Percentiles rank a stretch among this genome's conserved stretches.
These are phyloP conservation scores for Scaptomyza cyrtandrae DNA, from an alignment of 2,888 invertebrate genomes.

Conservation along the genomic window DNA sequence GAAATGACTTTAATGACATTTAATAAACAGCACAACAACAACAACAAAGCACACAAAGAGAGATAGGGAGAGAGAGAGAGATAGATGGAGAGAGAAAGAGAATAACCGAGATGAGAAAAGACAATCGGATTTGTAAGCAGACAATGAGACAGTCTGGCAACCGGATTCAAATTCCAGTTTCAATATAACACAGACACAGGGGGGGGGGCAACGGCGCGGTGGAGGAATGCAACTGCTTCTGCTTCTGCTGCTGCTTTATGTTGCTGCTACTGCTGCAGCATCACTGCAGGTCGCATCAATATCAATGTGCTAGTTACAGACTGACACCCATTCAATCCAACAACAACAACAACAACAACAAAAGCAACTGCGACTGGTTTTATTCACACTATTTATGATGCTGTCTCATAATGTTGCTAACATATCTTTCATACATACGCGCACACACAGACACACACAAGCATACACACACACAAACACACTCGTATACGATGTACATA, in stretches of 20 bases:
- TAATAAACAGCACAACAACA: conserved; percentile 58
- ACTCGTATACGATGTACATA: not conserved
- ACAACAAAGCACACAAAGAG: conserved; percentile 28
- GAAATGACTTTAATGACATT: conserved; percentile 69
- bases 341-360: conserved; percentile 14
- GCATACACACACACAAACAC: not conserved
- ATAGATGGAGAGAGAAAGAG: not conserved
- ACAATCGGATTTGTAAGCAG: conserved; percentile 4
- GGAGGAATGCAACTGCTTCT: conserved; percentile 42
- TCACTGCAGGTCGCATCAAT: conserved; percentile 52
- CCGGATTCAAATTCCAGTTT: conserved; percentile 76
- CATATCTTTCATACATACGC: conserved; percentile 2
- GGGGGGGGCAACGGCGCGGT: not conserved
- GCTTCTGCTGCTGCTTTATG: conserved; percentile 9
- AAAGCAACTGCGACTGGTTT: conserved; percentile 19
- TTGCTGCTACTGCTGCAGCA: conserved; percentile 14
- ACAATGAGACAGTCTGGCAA: conserved; percentile 39
- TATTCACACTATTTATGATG: conserved; percentile 26
- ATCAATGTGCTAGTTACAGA: conserved; percentile 71
- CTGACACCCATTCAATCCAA: conserved; percentile 66
- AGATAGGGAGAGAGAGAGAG: not conserved
- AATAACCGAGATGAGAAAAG: not conserved
- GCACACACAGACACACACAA: not conserved
- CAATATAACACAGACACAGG: conserved; percentile 48
- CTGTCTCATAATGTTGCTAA: conserved; percentile 24